phyloP scores from a whole-genome alignment of 2,888 invertebrate species.

The Macrophya annulata region DNA sequence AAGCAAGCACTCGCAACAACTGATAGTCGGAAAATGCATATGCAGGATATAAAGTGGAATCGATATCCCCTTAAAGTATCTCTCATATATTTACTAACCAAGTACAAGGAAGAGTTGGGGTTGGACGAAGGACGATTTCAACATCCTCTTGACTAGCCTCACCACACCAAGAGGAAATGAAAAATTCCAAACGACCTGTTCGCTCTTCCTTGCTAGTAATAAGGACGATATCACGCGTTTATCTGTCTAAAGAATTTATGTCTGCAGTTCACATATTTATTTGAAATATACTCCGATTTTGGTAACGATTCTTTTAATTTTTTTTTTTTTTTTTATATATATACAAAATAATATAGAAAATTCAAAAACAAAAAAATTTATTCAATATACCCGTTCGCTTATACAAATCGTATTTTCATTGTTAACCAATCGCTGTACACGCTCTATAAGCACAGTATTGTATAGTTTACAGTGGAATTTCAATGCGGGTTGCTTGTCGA shows the following conservation, averaged over 20 bases:
- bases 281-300: background rate
- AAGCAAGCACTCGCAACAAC: background rate
- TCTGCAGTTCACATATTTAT: background rate
- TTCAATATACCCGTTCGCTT: background rate
- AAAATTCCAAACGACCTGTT: slow-evolving; percentile 54
- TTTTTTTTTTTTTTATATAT: background rate
- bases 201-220: slow-evolving; percentile 31
- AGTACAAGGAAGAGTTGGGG: slow-evolving; percentile 15
- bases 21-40: background rate
- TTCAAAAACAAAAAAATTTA: background rate
- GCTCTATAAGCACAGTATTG: background rate
- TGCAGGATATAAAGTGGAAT: background rate
- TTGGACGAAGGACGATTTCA: slow-evolving; percentile 30
- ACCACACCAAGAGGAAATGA: slow-evolving; percentile 29
- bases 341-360: background rate
- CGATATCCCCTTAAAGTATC: background rate
- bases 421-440: background rate
- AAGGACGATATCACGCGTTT: slow-evolving; percentile 50
- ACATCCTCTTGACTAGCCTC: slow-evolving; percentile 12
- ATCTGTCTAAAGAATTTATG: slow-evolving; percentile 46
- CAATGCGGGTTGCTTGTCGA: background rate
- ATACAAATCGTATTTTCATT: background rate
- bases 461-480: background rate
- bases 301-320: background rate
- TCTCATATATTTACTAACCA: slow-evolving; percentile 14